These are phyloP conservation scores for Magallana nippona DNA, from an alignment of 2,888 invertebrate species.

Conservation along the genomic window DNA sequence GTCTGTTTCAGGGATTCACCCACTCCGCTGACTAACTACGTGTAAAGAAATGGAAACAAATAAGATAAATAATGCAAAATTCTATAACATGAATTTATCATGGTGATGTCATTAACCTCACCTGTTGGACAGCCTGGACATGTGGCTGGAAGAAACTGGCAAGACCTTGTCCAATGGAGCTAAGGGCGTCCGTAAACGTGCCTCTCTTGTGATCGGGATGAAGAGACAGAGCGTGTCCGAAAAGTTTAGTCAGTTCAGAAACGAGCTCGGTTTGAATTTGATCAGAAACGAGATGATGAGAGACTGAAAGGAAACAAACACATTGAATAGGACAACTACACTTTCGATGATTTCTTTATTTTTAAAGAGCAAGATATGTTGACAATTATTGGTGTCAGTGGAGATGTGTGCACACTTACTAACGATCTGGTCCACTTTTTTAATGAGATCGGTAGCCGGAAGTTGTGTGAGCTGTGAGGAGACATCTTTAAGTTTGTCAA, in stretches of 20 bases:
- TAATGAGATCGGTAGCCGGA: neutral
- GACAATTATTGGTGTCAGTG: neutral
- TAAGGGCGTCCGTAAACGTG: conserved; percentile 20
- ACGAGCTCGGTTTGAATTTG: conserved; percentile 32
- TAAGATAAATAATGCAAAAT: too few species aligned
- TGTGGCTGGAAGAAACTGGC: conserved; percentile 45
- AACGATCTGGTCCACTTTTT: conserved; percentile 16
- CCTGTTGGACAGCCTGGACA: conserved; percentile 39
- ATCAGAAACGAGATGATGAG: conserved; percentile 19
- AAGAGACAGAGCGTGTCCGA: conserved; percentile 12
- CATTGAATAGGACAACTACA: too few species aligned
- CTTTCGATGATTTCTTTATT: too few species aligned
- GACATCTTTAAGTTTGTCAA: conserved; percentile 14
- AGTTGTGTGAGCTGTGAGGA: neutral
- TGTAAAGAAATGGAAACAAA: too few species aligned
- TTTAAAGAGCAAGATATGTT: neutral
- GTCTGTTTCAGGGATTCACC: conserved; percentile 41
- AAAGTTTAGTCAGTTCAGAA: neutral
- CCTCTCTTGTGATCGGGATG: conserved; percentile 23
- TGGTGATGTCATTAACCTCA: neutral
- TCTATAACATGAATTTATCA: neutral
- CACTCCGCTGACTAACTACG: conserved; percentile 38
- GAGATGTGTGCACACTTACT: neutral
- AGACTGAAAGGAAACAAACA: too few species aligned
- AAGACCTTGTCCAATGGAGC: conserved; percentile 34